Conservation (phyloP, 2,797 vertebrate species). For the Premnoplex brunnescens region DNA sequence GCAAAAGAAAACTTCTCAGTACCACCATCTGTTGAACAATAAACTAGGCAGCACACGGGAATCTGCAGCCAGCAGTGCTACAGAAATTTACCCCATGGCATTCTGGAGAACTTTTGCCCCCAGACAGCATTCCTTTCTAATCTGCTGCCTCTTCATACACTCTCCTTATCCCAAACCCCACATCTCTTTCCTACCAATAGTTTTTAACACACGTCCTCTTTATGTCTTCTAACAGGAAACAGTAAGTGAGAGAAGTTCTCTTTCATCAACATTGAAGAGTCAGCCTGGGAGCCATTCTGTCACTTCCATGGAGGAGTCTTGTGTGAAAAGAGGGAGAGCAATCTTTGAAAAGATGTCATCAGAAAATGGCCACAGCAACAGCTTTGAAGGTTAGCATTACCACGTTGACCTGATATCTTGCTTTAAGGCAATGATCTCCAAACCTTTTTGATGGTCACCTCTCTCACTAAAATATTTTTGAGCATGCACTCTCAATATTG, state of each 20-base stretch:
- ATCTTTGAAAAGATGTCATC: conserved; percentile 76
- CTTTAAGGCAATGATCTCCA: not conserved
- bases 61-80: not conserved
- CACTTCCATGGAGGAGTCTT: conserved; percentile 53
- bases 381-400: conserved; percentile 71
- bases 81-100: conserved; percentile 13
- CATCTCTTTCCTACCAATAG: conserved; percentile 60
- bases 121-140: not conserved
- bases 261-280: conserved; percentile 59
- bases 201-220: conserved; percentile 62
- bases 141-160: not conserved
- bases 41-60: not conserved
- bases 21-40: not conserved
- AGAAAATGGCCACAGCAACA: conserved; percentile 53
- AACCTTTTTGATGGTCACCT: not conserved
- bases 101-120: conserved; percentile 34
- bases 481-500: not conserved
- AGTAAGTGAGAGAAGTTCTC: conserved; percentile 72
- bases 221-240: conserved; percentile 77
- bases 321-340: conserved; percentile 70
- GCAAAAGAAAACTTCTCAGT: not conserved
- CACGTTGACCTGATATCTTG: not conserved
- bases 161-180: not conserved
- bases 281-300: conserved; percentile 58
- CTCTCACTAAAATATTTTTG: not conserved